These are phyloP conservation scores for Phenacoccus solenopsis DNA, from an alignment of 1,140 invertebrate genomes.

Conservation along the genomic window DNA sequence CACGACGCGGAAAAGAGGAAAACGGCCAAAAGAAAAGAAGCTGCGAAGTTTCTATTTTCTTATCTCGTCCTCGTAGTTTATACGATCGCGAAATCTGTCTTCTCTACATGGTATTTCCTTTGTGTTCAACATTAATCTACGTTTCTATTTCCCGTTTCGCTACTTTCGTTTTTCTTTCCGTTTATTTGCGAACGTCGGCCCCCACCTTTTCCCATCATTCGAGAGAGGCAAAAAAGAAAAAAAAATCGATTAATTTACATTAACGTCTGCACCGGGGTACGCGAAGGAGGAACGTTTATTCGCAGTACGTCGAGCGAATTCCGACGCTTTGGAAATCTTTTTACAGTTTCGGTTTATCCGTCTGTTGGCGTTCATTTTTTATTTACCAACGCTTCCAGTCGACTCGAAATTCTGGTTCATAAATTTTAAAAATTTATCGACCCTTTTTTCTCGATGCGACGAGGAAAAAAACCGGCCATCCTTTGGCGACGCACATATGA, in stretches of 20 bases:
- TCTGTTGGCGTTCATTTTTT: background rate
- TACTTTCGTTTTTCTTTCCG: background rate
- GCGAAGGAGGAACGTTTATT: too few species aligned
- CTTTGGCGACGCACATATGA: background rate
- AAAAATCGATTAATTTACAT: background rate
- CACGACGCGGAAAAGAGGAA: background rate
- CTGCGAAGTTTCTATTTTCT: background rate
- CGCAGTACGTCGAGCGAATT: background rate
- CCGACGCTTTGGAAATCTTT: background rate
- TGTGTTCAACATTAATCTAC: background rate
- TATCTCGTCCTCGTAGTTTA: background rate
- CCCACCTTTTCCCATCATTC: background rate
- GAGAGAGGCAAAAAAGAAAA: too few species aligned
- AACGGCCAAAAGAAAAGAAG: too few species aligned
- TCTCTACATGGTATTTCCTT: background rate
- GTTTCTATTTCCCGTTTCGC: background rate
- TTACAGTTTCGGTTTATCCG: background rate
- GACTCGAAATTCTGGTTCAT: background rate
- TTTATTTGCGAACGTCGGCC: background rate
- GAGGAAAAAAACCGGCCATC: background rate
- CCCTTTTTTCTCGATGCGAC: background rate
- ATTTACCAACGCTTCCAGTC: background rate
- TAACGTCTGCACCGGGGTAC: too few species aligned
- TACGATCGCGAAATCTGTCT: background rate
- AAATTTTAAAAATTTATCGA: slow-evolving; percentile 4